Percentiles rank a stretch among this genome's conserved stretches.
These are phyloP conservation scores for Drosophila navojoa DNA, from an alignment of 1,140 invertebrate species.

Conservation along the genomic window DNA sequence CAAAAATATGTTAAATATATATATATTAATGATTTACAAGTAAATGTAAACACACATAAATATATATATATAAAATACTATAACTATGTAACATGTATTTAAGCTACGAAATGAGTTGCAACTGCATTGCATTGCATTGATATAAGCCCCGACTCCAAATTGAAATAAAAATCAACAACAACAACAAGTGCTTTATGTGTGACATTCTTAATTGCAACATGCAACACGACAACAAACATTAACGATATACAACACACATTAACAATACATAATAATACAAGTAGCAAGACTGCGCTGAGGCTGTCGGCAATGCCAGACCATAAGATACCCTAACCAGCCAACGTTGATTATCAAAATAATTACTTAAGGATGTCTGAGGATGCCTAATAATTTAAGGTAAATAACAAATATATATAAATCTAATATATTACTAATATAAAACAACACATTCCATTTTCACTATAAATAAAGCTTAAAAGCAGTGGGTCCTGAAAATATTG, in stretches of 20 bases:
- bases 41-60: conserved; percentile 26
- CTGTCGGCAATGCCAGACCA: background rate
- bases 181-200: conserved; percentile 37
- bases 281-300: background rate
- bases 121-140: conserved; percentile 57
- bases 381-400: background rate
- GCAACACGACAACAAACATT: conserved; percentile 43
- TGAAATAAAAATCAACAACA: conserved; percentile 51
- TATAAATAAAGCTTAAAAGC: no score
- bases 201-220: conserved; percentile 66
- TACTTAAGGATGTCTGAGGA: no score
- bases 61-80: conserved; percentile 43
- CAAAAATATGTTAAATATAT: conserved; percentile 60
- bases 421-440: no score
- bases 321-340: background rate
- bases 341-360: no score
- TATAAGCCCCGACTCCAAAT: conserved; percentile 26
- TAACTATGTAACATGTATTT: conserved; percentile 77
- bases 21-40: conserved; percentile 34
- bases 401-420: background rate
- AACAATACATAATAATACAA: conserved; percentile 12
- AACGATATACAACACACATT: conserved; percentile 19
- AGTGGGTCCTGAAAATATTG: no score
- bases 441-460: no score
- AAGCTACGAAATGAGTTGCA: conserved; percentile 76